These are phyloP conservation scores for Himalopsyche anomala DNA, from an alignment of 2,888 invertebrate genomes.

Conservation along the genomic window DNA sequence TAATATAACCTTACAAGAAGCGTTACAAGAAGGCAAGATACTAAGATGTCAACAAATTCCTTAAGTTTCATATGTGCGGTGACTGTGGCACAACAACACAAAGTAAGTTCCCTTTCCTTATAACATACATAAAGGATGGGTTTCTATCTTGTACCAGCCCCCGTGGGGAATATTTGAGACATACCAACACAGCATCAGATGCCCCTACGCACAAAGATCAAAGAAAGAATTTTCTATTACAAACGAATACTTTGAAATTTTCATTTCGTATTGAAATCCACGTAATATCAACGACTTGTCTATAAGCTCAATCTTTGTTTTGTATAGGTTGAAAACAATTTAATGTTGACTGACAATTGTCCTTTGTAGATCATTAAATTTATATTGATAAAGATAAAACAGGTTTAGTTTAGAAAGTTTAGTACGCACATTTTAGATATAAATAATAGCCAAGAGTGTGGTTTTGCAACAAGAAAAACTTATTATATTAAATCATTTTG, in stretches of 20 bases:
- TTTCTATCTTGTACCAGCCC: not conserved
- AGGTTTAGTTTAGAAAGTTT: no score
- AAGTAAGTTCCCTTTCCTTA: not conserved
- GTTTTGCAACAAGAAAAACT: no score
- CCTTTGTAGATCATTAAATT: no score
- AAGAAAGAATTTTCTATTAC: conserved; percentile 12
- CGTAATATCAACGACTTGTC: not conserved
- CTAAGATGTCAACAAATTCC: conserved; percentile 14
- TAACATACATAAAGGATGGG: conserved; percentile 12
- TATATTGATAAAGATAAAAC: no score
- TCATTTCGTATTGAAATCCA: not conserved
- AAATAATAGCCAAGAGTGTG: no score
- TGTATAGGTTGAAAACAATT: no score
- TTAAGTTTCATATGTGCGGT: conserved; percentile 22
- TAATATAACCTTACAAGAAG: not conserved
- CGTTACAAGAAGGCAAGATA: not conserved
- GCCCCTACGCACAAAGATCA: not conserved
- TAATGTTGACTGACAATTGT: no score
- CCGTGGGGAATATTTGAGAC: conserved; percentile 4
- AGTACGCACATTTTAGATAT: no score
- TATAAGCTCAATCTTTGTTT: no score
- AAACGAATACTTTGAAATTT: not conserved
- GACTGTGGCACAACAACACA: conserved; percentile 14
- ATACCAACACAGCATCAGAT: not conserved
- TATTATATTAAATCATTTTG: no score